phyloP scores from a whole-genome alignment of 2,888 invertebrate species.

The Pyrrhosoma nymphula region DNA sequence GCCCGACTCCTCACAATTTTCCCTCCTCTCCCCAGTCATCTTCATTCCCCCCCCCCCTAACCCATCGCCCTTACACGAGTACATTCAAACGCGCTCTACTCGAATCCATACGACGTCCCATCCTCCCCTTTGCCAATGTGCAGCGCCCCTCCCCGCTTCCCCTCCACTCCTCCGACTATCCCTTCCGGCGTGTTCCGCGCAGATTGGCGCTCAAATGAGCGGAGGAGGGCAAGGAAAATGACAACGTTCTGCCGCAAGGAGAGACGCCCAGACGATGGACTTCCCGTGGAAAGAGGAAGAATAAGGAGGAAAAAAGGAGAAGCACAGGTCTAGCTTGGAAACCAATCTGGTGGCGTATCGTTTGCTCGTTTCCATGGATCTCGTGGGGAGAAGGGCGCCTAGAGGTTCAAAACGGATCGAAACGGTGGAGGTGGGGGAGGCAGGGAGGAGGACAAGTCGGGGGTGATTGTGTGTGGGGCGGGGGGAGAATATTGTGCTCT shows the following conservation, averaged over 20 bases:
- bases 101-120: neutral
- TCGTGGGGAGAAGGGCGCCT: neutral
- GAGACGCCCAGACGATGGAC: neutral
- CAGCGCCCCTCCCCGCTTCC: neutral
- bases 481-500: neutral
- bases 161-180: neutral
- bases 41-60: neutral
- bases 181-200: neutral
- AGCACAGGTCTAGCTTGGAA: neutral
- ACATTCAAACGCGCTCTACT: neutral
- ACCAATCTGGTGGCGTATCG: conserved; percentile 9
- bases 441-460: neutral
- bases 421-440: neutral
- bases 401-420: neutral
- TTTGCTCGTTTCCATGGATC: conserved; percentile 5
- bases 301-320: neutral
- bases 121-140: neutral
- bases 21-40: no score
- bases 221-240: neutral
- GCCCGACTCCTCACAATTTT: neutral
- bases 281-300: neutral
- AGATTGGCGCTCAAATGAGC: neutral
- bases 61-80: no score
- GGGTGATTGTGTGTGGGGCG: neutral
- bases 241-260: neutral